phyloP scores from a whole-genome alignment of 2,797 vertebrate genomes.

The Smutsia gigantea region DNA sequence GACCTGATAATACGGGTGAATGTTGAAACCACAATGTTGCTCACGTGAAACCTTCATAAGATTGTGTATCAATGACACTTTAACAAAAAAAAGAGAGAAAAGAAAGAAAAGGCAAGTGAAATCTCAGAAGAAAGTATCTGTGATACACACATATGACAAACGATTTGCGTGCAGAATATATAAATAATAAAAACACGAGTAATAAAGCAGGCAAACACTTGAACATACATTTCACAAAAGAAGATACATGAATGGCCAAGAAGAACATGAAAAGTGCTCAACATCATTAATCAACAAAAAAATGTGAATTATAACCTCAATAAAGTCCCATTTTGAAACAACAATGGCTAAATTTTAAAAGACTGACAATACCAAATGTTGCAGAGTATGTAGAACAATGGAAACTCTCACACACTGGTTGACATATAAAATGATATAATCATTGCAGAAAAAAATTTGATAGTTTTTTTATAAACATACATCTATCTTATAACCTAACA shows the following conservation, averaged over 20 bases:
- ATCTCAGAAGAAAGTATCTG: neutral
- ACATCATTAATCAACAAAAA: constrained; percentile 5
- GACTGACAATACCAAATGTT: neutral
- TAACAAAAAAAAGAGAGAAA: neutral
- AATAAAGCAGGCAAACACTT: neutral
- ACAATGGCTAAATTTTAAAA: constrained; percentile 35
- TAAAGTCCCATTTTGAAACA: constrained; percentile 17
- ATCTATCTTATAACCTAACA: neutral
- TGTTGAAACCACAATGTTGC: too few species aligned
- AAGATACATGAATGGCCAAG: neutral
- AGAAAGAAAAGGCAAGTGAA: neutral
- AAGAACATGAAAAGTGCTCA: neutral
- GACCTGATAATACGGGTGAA: too few species aligned
- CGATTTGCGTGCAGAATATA: neutral
- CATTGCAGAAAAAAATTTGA: neutral
- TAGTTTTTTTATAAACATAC: neutral
- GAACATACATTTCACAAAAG: neutral
- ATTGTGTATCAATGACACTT: too few species aligned
- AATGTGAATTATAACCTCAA: constrained; percentile 2
- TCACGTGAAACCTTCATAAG: too few species aligned
- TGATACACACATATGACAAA: constrained; percentile 6
- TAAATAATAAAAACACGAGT: constrained; percentile 9
- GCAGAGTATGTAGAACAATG: neutral
- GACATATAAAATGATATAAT: neutral
- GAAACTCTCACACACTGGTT: neutral